These are phyloP conservation scores for Channa striata DNA, from an alignment of 2,797 vertebrate genomes.

Conservation along the genomic window DNA sequence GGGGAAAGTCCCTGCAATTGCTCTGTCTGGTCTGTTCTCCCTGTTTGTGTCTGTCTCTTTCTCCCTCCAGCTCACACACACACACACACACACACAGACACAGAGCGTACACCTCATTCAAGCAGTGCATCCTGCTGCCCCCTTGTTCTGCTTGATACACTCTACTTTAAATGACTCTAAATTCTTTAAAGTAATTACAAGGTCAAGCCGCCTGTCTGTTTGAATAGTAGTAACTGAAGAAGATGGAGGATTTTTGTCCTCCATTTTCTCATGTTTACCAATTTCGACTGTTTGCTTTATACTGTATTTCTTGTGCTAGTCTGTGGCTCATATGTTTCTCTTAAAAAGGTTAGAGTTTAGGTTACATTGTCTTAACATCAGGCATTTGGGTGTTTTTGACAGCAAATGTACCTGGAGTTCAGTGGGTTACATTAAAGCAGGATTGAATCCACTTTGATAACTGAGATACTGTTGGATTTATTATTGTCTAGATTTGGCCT, in stretches of 20 bases:
- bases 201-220: neutral
- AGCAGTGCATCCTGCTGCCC: conserved; percentile 31
- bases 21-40: conserved; percentile 40
- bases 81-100: conserved; percentile 11
- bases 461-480: conserved; percentile 9
- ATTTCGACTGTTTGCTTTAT: neutral
- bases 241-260: conserved; percentile 11
- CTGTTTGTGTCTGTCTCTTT: conserved; percentile 39
- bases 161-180: conserved; percentile 38
- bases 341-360: conserved; percentile 1
- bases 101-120: conserved; percentile 9
- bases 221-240: conserved; percentile 10
- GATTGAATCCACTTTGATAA: conserved; percentile 8
- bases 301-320: neutral
- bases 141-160: conserved; percentile 28
- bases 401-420: neutral
- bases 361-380: neutral
- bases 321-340: conserved; percentile 4
- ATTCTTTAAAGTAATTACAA: conserved; percentile 44
- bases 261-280: neutral
- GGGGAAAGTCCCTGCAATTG: conserved; percentile 66
- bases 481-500: conserved; percentile 4
- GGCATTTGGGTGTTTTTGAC: neutral
- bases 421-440: neutral
- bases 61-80: conserved; percentile 6